Base-by-base conservation (phyloP, 2,888 invertebrate genomes). In the Cephus pygmeus region DNA sequence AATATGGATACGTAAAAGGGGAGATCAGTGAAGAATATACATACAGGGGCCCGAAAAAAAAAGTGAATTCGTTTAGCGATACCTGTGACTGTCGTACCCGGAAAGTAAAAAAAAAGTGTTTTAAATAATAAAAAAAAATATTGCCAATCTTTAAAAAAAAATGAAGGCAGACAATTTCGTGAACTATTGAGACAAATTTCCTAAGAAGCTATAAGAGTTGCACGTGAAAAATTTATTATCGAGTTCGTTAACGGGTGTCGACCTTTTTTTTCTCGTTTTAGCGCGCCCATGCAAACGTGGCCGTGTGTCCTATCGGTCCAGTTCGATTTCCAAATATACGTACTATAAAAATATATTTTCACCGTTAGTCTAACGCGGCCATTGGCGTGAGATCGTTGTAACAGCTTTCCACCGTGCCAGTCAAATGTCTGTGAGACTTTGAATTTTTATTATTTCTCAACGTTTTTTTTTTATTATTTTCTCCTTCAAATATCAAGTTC, bases 401-500 rank as follows among this genome's bases (percentile, higher is more conserved):
- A 40, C 40, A 40, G 40, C 40, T 40, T 40, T 40, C 15, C 40
- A 6, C 40, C 6, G 40, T 40, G 40, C 15, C 40, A 40, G 40
- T 40, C 15, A 15, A 40, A 40, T 15, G 40, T 15, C 40, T 40
- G 6, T 15, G 15, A 40, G 40, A 15, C 40, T 40, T 15, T 15
- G 15, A 6, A 12, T 56, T 69, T 75, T 75, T 34, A 73, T 73
- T 31, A 34, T 73, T 73, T 31, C 23, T 34, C 69, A 23, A 56
- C 69, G 11, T 73, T 73, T 68, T 79, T 69, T 76, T 56, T 73
- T 68, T 79, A 4, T 35, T 36, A 69, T 73, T 34, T 56, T 73
- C 73, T 36, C 69, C 30, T 69, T 77, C 76, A 77, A 79, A 83
- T 79, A 82, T 79, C 75, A 77, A 74, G 77, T 75, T 76, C 40